A percentile compares a stretch with the other conserved stretches of the same genome.
phyloP scores from a whole-genome alignment of 2,797 vertebrate genomes.

The Brotula barbata region DNA sequence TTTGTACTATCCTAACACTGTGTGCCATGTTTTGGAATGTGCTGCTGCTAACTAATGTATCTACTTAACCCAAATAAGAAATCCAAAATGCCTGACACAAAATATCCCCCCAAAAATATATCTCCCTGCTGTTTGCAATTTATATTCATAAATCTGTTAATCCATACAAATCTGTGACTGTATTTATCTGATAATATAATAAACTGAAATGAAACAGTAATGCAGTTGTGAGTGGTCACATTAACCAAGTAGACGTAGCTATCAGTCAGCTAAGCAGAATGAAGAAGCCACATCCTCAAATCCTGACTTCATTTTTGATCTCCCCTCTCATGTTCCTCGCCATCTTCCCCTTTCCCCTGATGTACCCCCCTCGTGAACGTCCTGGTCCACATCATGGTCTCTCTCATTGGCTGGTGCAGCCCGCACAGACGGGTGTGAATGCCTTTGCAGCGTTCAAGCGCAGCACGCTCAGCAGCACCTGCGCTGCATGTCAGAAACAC shows the following conservation, averaged over 20 bases:
- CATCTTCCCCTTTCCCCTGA: constrained; percentile 48
- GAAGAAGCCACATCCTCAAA: constrained; percentile 69
- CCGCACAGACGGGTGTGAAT: constrained; percentile 44
- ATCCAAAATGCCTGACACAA: constrained; percentile 9
- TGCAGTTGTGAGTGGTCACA: constrained; percentile 14
- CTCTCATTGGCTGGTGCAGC: constrained; percentile 26
- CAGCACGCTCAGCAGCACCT: constrained; percentile 81
- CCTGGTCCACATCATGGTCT: constrained; percentile 33
- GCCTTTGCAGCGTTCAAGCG: constrained; percentile 29
- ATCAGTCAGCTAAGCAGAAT: constrained; percentile 41
- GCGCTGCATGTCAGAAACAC: constrained; percentile 86
- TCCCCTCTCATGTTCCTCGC: constrained; percentile 59
- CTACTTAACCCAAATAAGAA: constrained; percentile 22
- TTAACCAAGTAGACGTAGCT: constrained; percentile 30
- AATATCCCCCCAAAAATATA: constrained; percentile 9
- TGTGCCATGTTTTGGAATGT: constrained; percentile 54
- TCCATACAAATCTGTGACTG: constrained; percentile 10
- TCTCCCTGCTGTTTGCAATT: constrained; percentile 28
- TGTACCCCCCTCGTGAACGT: constrained; percentile 38
- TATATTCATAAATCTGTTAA: constrained; percentile 33
- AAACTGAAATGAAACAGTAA: constrained; percentile 22
- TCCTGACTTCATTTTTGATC: constrained; percentile 77
- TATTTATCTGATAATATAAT: constrained; percentile 22
- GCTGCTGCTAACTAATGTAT: constrained; percentile 43
- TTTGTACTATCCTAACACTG: constrained; percentile 43